Evolutionary conservation across 1,140 invertebrate genomes (phyloP).

Genomic region (Hycleus cichorii): DNA sequence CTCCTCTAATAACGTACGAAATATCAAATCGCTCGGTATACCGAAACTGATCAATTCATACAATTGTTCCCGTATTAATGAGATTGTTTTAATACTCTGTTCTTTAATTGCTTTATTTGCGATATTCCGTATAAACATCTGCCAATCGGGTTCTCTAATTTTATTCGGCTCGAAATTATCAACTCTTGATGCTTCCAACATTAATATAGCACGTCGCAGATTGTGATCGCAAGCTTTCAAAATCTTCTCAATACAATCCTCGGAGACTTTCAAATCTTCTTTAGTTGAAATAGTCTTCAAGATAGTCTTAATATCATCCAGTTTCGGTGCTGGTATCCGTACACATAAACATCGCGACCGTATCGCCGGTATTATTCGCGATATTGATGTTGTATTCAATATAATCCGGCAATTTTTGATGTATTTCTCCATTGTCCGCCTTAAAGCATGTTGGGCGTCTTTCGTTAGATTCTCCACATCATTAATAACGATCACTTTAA

Average conservation of each 20-base stretch:
- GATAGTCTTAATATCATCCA: conserved; percentile 67
- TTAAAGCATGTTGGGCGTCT: conserved; percentile 95
- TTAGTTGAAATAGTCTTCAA: conserved; percentile 70
- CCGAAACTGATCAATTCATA: conserved; percentile 93
- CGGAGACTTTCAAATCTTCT: conserved; percentile 73
- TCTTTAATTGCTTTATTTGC: conserved; percentile 81
- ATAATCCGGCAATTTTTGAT: conserved; percentile 91
- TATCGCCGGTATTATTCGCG: conserved; percentile 91
- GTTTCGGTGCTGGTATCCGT: conserved; percentile 79
- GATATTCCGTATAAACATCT: conserved; percentile 79
- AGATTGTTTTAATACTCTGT: conserved; percentile 77
- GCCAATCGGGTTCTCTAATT: conserved; percentile 88
- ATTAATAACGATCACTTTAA: conserved; percentile 93
- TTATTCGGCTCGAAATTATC: conserved; percentile 80
- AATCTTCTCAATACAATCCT: conserved; percentile 70
- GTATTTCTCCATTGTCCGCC: conserved; percentile 99
- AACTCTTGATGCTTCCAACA: conserved; percentile 90
- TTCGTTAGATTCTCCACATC: conserved; percentile 95
- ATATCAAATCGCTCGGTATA: conserved; percentile 90
- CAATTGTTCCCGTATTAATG: conserved; percentile 77
- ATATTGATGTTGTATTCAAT: conserved; percentile 90
- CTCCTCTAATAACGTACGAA: conserved; percentile 79
- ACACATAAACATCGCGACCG: conserved; percentile 88
- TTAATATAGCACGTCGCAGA: conserved; percentile 85
- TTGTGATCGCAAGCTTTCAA: conserved; percentile 80